phyloP scores from a whole-genome alignment of 1,140 invertebrate species.

The Ostrea edulis region DNA sequence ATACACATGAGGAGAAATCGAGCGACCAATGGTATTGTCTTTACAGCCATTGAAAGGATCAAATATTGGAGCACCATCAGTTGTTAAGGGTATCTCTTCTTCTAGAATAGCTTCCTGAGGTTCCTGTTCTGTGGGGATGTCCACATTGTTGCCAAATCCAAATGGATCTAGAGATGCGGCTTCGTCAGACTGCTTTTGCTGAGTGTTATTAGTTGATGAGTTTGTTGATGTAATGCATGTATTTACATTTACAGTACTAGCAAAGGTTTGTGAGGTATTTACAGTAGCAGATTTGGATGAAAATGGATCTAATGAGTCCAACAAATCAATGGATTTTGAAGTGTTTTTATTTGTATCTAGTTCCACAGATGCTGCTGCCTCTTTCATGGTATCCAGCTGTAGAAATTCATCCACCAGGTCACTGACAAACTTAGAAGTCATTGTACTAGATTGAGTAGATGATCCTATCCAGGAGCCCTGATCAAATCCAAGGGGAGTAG shows the following conservation, averaged over 20 bases:
- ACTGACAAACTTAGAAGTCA: slow-evolving; percentile 66
- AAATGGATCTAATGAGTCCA: slow-evolving; percentile 52
- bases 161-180: slow-evolving; percentile 42
- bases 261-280: not conserved
- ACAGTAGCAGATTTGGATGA: not conserved
- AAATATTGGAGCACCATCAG: slow-evolving; percentile 38
- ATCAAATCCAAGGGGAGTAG: slow-evolving; percentile 69
- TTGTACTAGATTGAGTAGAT: slow-evolving; percentile 57
- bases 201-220: not conserved
- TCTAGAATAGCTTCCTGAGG: slow-evolving; percentile 24
- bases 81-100: not conserved
- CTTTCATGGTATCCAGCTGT: slow-evolving; percentile 64
- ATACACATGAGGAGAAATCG: slow-evolving; percentile 47
- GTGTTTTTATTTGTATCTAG: slow-evolving; percentile 43
- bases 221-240: slow-evolving; percentile 1
- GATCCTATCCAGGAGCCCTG: slow-evolving; percentile 55
- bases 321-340: not conserved
- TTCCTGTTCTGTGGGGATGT: slow-evolving; percentile 27
- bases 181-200: not conserved
- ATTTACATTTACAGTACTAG: slow-evolving; percentile 3
- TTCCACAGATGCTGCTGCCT: slow-evolving; percentile 44
- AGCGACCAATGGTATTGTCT: slow-evolving; percentile 28
- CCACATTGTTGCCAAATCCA: slow-evolving; percentile 50
- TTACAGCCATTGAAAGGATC: slow-evolving; percentile 44
- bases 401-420: slow-evolving; percentile 73